Percentiles rank a stretch among this genome's conserved stretches.
phyloP scores from a whole-genome alignment of 2,797 vertebrate genomes.

The Paedocypris micromegethes region DNA sequence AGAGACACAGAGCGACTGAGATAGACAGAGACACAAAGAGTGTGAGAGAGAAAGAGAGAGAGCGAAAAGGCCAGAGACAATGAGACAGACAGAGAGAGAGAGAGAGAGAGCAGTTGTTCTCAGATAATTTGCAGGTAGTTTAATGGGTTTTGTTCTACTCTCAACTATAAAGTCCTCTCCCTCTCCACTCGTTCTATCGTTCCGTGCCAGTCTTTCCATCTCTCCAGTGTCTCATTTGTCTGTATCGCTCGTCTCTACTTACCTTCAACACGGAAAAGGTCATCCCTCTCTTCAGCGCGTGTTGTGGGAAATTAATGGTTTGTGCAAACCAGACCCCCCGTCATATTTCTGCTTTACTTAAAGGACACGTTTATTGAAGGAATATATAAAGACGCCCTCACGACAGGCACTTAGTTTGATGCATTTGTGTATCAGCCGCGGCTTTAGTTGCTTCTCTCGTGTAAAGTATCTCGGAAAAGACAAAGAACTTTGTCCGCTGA shows the following conservation, averaged over 20 bases:
- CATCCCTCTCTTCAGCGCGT: conserved; percentile 62
- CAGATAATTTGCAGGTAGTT: too few species aligned
- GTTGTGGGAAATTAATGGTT: conserved; percentile 72
- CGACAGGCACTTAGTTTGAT: conserved; percentile 46
- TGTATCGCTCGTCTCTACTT: conserved; percentile 57
- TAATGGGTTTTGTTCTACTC: too few species aligned
- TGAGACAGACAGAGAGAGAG: too few species aligned
- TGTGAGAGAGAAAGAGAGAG: too few species aligned
- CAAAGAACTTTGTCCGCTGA: conserved; percentile 13
- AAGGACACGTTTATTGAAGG: conserved; percentile 56
- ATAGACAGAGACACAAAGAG: too few species aligned
- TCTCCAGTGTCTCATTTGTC: conserved; percentile 69
- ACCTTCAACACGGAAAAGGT: conserved; percentile 70
- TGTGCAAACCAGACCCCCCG: conserved; percentile 58
- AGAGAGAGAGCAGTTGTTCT: too few species aligned
- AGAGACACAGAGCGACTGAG: too few species aligned
- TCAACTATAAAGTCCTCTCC: not conserved
- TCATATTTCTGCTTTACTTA: conserved; percentile 59
- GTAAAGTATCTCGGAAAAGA: conserved; percentile 22
- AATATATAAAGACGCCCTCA: conserved; percentile 39
- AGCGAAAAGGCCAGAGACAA: too few species aligned
- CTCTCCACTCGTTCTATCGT: conserved; percentile 18
- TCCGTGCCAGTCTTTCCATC: conserved; percentile 2
- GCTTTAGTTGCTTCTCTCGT: conserved; percentile 20
- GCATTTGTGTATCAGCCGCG: conserved; percentile 36